Base-by-base conservation (phyloP, 2,113 vertebrate genomes). In the Ceyx melanurus region DNA sequence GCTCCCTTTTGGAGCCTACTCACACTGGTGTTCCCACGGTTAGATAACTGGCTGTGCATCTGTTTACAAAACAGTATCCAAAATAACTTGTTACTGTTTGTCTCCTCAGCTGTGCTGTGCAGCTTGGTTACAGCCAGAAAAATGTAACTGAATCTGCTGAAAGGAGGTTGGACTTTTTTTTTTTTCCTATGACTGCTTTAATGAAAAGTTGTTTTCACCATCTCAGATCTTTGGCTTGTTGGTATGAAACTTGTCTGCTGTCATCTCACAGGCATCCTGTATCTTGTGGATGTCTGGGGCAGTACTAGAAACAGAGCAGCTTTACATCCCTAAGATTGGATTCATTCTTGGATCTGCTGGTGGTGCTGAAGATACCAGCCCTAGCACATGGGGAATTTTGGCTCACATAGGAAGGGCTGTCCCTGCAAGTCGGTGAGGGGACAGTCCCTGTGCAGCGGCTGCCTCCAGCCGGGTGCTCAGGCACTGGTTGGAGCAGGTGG, bases 51-150 rank as follows among this genome's bases (percentile, higher is more conserved):
- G 71, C 54, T 29, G 11, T 0, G 0, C 53, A 53, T 82, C 43
- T 88, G 71, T 84, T 94, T 92, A 75, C 89, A 33, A 64, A 79
- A 50, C 53, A 33, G 85, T 91, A 79, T 92, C 91, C 91, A 91
- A 82, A 89, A 88, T 89, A 90, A 58, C 3, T 9, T 45, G 66
- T 81, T 88, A 17, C 70, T 91, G 60, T 66, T 93, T 67, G 48
- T 79, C 66, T 72, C 78, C 62, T 76, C 50, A 46, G 75, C 88
- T 82, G 40, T 35, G 23, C n/a, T 65, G 18, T 56, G 42, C 67
- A 6, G 66, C 78, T 51, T 82, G 71, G 67, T 64, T 94, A 88
- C 71, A 50, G 61, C 29, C 42, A 20, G 81, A 13, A 53, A 68
- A 58, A 46, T 2, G 48, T 33, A 50, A 29, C 25, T 57, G 14